These are phyloP conservation scores for Ellobium chinense DNA, from an alignment of 2,888 invertebrate genomes.

Conservation along the genomic window DNA sequence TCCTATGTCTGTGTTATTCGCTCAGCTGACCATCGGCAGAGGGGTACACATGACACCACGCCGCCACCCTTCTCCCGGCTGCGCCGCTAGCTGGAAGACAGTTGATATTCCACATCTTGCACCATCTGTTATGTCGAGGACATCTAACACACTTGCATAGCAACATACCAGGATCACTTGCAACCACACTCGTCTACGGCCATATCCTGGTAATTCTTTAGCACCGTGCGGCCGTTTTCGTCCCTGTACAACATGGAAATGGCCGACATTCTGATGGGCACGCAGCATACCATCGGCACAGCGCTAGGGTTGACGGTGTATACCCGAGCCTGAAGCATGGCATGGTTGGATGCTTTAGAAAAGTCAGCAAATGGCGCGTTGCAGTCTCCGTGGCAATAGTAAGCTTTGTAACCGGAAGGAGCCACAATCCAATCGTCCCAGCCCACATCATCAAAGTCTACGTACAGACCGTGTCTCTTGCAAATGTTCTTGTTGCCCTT, in stretches of 20 bases:
- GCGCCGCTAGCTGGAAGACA: too few relatives aligned
- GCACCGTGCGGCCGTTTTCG: conserved; percentile 94
- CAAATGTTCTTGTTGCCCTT: conserved; percentile 82
- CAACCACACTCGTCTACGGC: conserved; percentile 98
- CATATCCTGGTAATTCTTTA: conserved; percentile 99
- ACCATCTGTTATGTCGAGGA: too few relatives aligned
- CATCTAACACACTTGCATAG: too few relatives aligned
- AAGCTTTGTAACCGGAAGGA: conserved; percentile 96
- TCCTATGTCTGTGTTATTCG: too few relatives aligned
- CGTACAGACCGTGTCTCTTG: conserved; percentile 92
- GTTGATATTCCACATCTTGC: too few relatives aligned
- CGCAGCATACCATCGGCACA: conserved; percentile 98
- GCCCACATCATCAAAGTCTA: conserved; percentile 97
- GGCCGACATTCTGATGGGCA: conserved; percentile 94
- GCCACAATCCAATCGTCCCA: conserved; percentile 99
- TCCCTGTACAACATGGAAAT: conserved; percentile 98
- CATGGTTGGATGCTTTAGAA: conserved; percentile 98
- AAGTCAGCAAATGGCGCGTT: conserved; percentile 95
- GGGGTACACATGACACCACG: too few relatives aligned
- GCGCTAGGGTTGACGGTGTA: conserved; percentile 93
- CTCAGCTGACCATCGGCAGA: too few relatives aligned
- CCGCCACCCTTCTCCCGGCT: too few relatives aligned
- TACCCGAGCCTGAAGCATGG: conserved; percentile 97
- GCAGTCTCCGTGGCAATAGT: conserved; percentile 97
- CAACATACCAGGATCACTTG: conserved; percentile 86